Base-by-base conservation (phyloP, 2,888 invertebrate genomes). In the Nomada flava region DNA sequence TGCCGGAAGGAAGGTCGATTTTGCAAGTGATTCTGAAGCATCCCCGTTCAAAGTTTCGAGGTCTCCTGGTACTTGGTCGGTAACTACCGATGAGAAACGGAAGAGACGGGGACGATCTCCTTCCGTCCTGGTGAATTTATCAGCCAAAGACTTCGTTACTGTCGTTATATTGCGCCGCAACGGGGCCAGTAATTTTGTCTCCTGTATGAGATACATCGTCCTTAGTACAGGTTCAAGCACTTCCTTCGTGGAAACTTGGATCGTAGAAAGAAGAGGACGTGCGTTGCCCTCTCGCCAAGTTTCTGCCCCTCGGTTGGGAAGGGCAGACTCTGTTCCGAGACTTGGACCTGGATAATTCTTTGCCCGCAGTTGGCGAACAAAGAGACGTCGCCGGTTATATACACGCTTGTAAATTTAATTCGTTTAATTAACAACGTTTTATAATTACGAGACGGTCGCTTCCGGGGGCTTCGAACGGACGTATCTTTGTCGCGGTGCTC, bases 1-100 rank as follows among this genome's bases (percentile, higher is more conserved):
- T 57, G 63, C 70, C 83, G 84, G 85, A 88, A 88, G 86, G 76
- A 86, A 84, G 85, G 83, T 79, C 74, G 83, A 76, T 89, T 87
- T 88, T 83, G 79, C 83, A 75, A 76, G 67, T 82, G 82, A 86
- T 83, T 65, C 74, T 76, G 70, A 72, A 83, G 82, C 75, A 79
- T 83, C 81, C 72, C 76, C 71, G 76, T 80, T 77, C 70, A 76
- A 86, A 86, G 82, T 82, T 85, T 86, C 82, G 70, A 71, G 82
- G 69, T 83, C 68, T 78, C 63, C 67, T 75, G 42, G 47, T 68
- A 42, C 62, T 75, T 50, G 63, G 36, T 55, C 59, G 64, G 57
- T 74, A 76, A 76, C 69, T 73, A 60, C 68, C 71, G 71, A 85
- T 68, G 79, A 79, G 59, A 73, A 76, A 15, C 82, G 72, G 74